Conservation (phyloP, 2,113 vertebrate genomes). For the Esox niger region DNA sequence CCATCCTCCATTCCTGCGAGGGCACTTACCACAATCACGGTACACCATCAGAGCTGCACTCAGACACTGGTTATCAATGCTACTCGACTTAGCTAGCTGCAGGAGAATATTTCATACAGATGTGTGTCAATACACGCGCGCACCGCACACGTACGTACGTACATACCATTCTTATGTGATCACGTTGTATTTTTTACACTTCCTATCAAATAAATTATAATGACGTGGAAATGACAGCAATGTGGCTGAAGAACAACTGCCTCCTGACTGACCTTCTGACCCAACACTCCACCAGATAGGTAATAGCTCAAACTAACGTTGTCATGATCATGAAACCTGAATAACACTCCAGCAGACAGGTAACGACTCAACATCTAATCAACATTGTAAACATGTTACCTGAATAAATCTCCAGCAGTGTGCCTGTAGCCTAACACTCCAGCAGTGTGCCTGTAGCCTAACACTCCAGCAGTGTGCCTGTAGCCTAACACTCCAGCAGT, state of each 20-base stretch:
- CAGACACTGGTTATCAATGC: constrained; percentile 13
- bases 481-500: too few species aligned
- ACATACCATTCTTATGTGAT: neutral
- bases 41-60: constrained; percentile 44
- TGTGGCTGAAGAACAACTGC: constrained; percentile 76
- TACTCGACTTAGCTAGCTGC: constrained; percentile 17
- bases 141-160: too few species aligned
- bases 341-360: neutral
- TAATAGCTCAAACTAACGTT: constrained; percentile 19
- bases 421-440: too few species aligned
- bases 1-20: constrained; percentile 21
- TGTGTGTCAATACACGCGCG: neutral
- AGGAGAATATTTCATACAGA: neutral
- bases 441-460: too few species aligned
- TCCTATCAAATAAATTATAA: constrained; percentile 64
- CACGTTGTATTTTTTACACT: neutral
- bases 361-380: too few species aligned
- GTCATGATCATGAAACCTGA: neutral
- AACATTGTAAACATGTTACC: too few species aligned
- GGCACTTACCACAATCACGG: constrained; percentile 37
- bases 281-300: constrained; percentile 66
- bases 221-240: constrained; percentile 60
- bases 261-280: constrained; percentile 71
- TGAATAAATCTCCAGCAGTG: too few species aligned
- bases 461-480: too few species aligned